Base-by-base conservation (phyloP, 2,797 vertebrate species). In the Microhierax caerulescens region DNA sequence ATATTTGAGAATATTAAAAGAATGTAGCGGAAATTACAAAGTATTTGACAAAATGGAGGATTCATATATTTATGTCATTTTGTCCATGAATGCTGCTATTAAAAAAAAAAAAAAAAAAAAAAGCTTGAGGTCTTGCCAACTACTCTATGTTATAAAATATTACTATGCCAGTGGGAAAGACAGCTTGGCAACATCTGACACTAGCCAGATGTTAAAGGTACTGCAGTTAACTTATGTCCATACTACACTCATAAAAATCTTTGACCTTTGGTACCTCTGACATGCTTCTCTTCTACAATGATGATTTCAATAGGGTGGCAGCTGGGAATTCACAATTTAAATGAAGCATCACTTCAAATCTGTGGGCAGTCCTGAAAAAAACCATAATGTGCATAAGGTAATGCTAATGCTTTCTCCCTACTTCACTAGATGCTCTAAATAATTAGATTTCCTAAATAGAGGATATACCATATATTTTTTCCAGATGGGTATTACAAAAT, bases 101-200 rank as follows among this genome's bases (percentile, higher is more conserved):
- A n/a, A 85, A 82, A 96, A 92, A 56, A n/a, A n/a, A n/a, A n/a
- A n/a, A n/a, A n/a, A 85, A 82, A 96, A 92, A 56, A 11, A 96
- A 95, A 95, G 30, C 47, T 60, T 95, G 85, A 97, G 85, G 63
- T 57, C 57, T 74, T 96, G 91, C 85, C 95, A 96, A 56, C 56
- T 93, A 77, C 57, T 79, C 81, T 88, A 63, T 93, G 70, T 83
- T 95, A 41, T 78, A 93, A 97, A 97, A 95, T 64, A 78, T 92
- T 95, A 92, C 88, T 88, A 93, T 95, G 78, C 77, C 87, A 86
- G 34, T n/a, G 74, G 63, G 60, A 50, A 88, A 95, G 61, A 68
- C 41, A 93, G 59, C 56, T 85, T 97, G 79, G 78, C 68, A 95
- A 93, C 87, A 97, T 56, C 92, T 96, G 90, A 93, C 45, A 65